Percentiles rank a stretch among this genome's conserved stretches.
Conservation (phyloP, 2,797 vertebrate genomes). For the Hoplostethus atlanticus region DNA sequence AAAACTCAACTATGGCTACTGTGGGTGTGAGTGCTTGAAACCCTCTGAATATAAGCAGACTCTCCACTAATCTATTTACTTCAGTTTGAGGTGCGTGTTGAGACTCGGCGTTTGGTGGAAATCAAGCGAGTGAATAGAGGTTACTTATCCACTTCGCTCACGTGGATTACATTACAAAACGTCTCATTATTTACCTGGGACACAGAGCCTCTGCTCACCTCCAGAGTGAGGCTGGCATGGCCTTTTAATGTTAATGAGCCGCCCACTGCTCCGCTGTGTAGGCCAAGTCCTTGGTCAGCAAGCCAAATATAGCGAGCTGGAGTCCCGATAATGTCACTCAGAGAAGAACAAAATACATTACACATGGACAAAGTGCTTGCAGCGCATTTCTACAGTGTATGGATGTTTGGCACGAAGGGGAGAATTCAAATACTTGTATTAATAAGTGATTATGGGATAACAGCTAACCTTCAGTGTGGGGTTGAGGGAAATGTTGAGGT, state of each 20-base stretch:
- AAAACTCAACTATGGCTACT: too few relatives aligned
- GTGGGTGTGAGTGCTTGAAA: too few relatives aligned
- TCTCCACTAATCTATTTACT: neutral
- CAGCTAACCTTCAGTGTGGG: neutral
- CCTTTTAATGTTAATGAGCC: slow-evolving; percentile 72
- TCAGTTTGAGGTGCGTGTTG: slow-evolving; percentile 14
- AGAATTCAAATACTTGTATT: neutral
- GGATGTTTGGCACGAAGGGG: slow-evolving; percentile 30
- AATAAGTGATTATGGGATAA: slow-evolving; percentile 1
- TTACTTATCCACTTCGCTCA: slow-evolving; percentile 51
- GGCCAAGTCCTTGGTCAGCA: slow-evolving; percentile 63
- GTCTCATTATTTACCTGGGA: slow-evolving; percentile 66
- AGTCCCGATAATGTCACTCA: slow-evolving; percentile 68
- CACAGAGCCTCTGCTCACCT: slow-evolving; percentile 50
- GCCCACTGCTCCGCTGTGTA: slow-evolving; percentile 36
- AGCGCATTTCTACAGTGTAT: slow-evolving; percentile 23
- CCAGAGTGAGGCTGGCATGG: slow-evolving; percentile 45
- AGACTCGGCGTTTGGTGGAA: slow-evolving; percentile 25
- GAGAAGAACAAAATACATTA: slow-evolving; percentile 57
- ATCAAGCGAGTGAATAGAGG: slow-evolving; percentile 31
- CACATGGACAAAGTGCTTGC: slow-evolving; percentile 43
- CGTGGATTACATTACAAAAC: slow-evolving; percentile 45
- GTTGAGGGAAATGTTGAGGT: too few relatives aligned
- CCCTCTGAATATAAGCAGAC: neutral
- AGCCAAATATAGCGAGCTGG: slow-evolving; percentile 68